Percentiles rank a stretch among this genome's conserved stretches.
phyloP scores from a whole-genome alignment of 2,888 invertebrate species.

The Tachina grossa region DNA sequence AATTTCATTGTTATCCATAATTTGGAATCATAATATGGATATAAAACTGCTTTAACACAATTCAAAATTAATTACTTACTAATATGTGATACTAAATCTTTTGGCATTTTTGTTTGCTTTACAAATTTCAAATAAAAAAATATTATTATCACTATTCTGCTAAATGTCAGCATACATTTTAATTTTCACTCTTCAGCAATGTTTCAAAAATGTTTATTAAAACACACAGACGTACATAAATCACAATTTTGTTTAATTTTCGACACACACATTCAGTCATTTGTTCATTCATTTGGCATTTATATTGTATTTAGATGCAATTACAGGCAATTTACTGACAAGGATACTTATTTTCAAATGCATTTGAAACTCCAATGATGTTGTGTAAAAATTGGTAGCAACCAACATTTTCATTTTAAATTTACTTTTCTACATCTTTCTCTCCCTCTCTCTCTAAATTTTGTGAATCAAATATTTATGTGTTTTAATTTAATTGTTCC shows the following conservation, averaged over 20 bases:
- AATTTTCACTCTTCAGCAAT: background rate
- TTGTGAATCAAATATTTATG: constrained; percentile 11
- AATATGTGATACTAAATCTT: too few species aligned
- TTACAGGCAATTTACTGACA: constrained; percentile 31
- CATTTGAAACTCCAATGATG: constrained; percentile 4
- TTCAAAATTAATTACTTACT: too few species aligned
- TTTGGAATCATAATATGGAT: too few species aligned
- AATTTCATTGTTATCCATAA: too few species aligned
- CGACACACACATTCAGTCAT: constrained; percentile 6
- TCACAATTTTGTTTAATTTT: constrained; percentile 4
- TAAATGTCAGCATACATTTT: background rate
- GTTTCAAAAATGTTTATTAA: constrained; percentile 1
- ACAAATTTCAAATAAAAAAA: background rate
- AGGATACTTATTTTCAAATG: constrained; percentile 8
- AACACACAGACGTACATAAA: constrained; percentile 14
- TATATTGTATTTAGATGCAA: constrained; percentile 67
- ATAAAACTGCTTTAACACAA: too few species aligned
- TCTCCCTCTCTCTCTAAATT: background rate
- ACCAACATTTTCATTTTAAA: background rate
- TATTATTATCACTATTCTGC: background rate
- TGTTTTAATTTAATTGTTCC: constrained; percentile 17
- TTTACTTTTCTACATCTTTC: background rate
- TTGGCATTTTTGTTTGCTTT: too few species aligned
- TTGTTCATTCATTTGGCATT: background rate
- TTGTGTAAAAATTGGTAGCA: constrained; percentile 5